A percentile compares a stretch with the other conserved stretches of the same genome.
phyloP scores from a whole-genome alignment of 2,113 vertebrate genomes.

The Gadus chalcogrammus region DNA sequence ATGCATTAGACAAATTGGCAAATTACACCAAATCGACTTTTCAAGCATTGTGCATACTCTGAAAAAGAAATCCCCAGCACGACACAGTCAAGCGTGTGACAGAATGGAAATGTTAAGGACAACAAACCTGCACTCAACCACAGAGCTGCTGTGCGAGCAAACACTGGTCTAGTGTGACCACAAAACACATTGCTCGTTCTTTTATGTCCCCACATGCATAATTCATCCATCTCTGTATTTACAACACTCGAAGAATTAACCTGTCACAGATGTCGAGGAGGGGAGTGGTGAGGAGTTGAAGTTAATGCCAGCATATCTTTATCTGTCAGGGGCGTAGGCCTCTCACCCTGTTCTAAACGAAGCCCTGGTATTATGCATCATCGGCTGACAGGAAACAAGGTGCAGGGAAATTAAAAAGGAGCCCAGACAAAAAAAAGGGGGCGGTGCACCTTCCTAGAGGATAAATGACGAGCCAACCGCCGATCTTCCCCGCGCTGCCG shows the following conservation, averaged over 20 bases:
- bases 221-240: constrained; percentile 67
- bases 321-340: constrained; percentile 46
- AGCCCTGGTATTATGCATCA: constrained; percentile 59
- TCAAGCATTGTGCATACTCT: background rate
- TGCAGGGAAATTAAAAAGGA: constrained; percentile 62
- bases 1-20: background rate
- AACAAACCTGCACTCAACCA: constrained; percentile 41
- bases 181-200: constrained; percentile 47
- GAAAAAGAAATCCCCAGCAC: constrained; percentile 6
- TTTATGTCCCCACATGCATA: constrained; percentile 56
- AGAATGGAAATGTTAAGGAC: constrained; percentile 9
- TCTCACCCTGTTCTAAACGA: constrained; percentile 46
- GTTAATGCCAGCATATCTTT: constrained; percentile 48
- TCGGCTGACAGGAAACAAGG: constrained; percentile 64
- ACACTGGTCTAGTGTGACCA: constrained; percentile 27
- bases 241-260: constrained; percentile 61
- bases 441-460: constrained; percentile 35
- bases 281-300: too few relatives aligned
- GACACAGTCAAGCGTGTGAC: background rate
- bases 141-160: constrained; percentile 38
- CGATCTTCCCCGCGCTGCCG: background rate
- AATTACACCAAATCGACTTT: constrained; percentile 15
- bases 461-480: constrained; percentile 51
- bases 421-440: background rate
- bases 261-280: constrained; percentile 47